Conservation (phyloP, 2,888 invertebrate genomes). For the Dynastes grantii region DNA sequence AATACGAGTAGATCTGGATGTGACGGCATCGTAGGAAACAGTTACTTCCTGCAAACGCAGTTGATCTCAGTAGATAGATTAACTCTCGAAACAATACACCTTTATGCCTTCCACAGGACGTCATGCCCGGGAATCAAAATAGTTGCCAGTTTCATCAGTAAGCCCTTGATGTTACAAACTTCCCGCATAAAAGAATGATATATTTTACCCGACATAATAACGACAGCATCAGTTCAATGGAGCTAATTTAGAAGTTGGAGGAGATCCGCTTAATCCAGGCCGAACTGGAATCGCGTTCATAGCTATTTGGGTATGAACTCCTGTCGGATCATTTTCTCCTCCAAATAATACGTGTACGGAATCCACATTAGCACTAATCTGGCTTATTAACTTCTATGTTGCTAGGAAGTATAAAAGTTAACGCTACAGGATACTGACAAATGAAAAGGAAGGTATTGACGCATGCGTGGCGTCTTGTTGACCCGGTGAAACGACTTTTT, state of each 20-base stretch:
- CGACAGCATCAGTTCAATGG: neutral
- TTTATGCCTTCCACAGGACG: neutral
- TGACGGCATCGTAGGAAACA: no score
- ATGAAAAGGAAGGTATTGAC: no score
- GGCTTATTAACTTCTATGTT: neutral
- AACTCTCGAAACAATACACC: no score
- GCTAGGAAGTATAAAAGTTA: no score
- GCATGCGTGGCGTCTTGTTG: no score
- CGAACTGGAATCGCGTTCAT: neutral
- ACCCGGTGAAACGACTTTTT: no score
- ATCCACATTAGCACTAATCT: neutral
- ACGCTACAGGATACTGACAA: no score
- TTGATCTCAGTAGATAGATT: no score
- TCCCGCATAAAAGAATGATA: neutral
- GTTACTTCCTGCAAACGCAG: no score
- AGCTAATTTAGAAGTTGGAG: neutral
- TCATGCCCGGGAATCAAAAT: neutral
- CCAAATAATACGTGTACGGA: neutral
- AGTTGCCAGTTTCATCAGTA: neutral
- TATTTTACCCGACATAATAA: neutral
- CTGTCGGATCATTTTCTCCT: neutral
- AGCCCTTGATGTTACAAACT: slow-evolving; percentile 1
- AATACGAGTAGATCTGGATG: no score
- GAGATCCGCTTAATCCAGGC: slow-evolving; percentile 5
- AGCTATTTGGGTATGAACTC: neutral